Percentiles rank a stretch among this genome's conserved stretches.
These are phyloP conservation scores for Tenebrosternarchus preto DNA, from an alignment of 2,113 vertebrate species.

Conservation along the genomic window DNA sequence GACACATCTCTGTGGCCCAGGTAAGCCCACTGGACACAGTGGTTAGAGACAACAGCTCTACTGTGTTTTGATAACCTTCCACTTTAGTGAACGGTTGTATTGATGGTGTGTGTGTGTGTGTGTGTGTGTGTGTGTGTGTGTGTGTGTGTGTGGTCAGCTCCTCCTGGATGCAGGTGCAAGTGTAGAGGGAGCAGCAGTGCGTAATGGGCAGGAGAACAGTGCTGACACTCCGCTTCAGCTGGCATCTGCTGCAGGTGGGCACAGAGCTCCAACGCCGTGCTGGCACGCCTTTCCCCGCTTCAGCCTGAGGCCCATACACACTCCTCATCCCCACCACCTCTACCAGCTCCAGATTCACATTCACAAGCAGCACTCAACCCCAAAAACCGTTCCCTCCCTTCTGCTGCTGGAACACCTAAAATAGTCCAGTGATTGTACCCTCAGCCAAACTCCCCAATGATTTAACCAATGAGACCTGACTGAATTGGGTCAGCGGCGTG, in stretches of 20 bases:
- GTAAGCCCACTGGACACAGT: slow-evolving; percentile 64
- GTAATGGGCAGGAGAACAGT: slow-evolving; percentile 86
- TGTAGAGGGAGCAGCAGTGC: slow-evolving; percentile 88
- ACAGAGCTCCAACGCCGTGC: slow-evolving; percentile 5
- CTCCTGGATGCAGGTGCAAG: slow-evolving; percentile 93
- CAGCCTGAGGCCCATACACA: not conserved
- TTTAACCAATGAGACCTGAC: slow-evolving; percentile 29
- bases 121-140: slow-evolving; percentile 20
- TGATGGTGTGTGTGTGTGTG: not conserved
- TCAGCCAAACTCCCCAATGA: slow-evolving; percentile 15
- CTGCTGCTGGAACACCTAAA: slow-evolving; percentile 32
- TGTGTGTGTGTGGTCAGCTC: slow-evolving; percentile 73
- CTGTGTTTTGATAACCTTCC: not conserved
- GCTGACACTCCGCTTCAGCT: slow-evolving; percentile 92
- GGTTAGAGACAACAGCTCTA: not conserved
- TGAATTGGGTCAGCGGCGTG: slow-evolving; percentile 35
- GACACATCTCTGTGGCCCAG: slow-evolving; percentile 97
- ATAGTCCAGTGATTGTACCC: slow-evolving; percentile 32
- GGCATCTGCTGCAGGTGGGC: slow-evolving; percentile 93
- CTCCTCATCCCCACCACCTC: not conserved
- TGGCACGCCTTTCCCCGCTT: not conserved
- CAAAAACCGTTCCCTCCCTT: slow-evolving; percentile 17
- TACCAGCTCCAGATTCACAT: not conserved
- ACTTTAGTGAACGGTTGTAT: not conserved
- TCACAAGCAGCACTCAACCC: not conserved